Conservation (phyloP, 1,140 invertebrate species). For the Bombus confusus region DNA sequence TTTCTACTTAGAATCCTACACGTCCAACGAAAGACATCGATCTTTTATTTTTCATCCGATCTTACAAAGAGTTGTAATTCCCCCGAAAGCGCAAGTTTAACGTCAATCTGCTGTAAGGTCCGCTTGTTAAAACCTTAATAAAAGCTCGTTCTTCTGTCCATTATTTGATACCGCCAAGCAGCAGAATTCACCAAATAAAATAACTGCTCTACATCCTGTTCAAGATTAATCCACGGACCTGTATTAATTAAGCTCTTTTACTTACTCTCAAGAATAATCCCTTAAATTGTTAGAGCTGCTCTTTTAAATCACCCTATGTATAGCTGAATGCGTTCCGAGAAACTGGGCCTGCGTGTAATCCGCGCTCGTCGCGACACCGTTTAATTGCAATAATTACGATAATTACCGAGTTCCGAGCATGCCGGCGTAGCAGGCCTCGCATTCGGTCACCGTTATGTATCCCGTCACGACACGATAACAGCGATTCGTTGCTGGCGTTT, state of each 20-base stretch:
- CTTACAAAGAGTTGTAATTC: neutral
- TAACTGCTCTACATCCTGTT: neutral
- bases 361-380: slow-evolving; percentile 60
- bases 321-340: slow-evolving; percentile 38
- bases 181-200: neutral
- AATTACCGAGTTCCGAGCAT: slow-evolving; percentile 48
- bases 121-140: neutral
- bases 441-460: slow-evolving; percentile 40
- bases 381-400: slow-evolving; percentile 68
- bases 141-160: neutral
- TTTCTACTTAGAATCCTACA: neutral
- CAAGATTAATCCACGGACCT: slow-evolving; percentile 9
- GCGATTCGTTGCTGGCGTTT: slow-evolving; percentile 54
- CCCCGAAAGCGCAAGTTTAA: neutral
- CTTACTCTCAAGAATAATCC: neutral
- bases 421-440: neutral
- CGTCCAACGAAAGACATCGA: neutral
- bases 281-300: neutral
- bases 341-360: slow-evolving; percentile 48
- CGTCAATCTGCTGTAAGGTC: neutral
- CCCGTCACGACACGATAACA: slow-evolving; percentile 52
- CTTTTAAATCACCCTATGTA: slow-evolving; percentile 20
- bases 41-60: neutral
- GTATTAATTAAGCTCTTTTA: slow-evolving; percentile 14
- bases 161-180: neutral